Evolutionary conservation across 2,113 vertebrate genomes (phyloP).

Genomic region (Baryphthengus martii): DNA sequence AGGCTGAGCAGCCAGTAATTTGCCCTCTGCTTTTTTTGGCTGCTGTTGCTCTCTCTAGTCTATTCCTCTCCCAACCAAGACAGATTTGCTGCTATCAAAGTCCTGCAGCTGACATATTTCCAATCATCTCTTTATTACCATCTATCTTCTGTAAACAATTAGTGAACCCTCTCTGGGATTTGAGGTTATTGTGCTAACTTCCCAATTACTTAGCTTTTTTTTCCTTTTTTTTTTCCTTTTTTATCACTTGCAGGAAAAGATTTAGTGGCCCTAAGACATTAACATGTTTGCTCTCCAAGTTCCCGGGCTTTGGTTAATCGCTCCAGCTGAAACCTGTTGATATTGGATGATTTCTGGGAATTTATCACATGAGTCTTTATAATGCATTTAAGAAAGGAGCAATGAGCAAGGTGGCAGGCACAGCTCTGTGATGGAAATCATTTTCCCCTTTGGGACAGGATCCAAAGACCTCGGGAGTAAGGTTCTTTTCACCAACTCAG

Average conservation of each 20-base stretch:
- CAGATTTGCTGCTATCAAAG: constrained; percentile 29
- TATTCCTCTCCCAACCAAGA: background rate
- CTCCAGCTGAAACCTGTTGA: constrained; percentile 51
- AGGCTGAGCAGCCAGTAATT: background rate
- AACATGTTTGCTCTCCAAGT: constrained; percentile 14
- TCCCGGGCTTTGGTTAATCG: constrained; percentile 32
- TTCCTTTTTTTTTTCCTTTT: constrained; percentile 35
- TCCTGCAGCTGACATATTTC: constrained; percentile 32
- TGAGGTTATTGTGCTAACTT: constrained; percentile 42
- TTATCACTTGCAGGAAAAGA: constrained; percentile 25
- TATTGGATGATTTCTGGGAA: constrained; percentile 44
- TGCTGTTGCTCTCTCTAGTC: background rate
- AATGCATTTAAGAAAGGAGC: constrained; percentile 27
- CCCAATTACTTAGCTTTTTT: constrained; percentile 42
- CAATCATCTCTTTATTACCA: constrained; percentile 12
- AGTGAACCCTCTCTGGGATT: constrained; percentile 10
- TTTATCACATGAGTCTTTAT: background rate
- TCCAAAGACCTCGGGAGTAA: background rate
- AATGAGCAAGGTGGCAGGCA: background rate
- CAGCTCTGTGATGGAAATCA: constrained; percentile 1
- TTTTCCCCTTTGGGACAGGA: background rate
- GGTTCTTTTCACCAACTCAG: background rate
- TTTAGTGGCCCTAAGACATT: constrained; percentile 57
- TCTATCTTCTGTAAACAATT: constrained; percentile 53
- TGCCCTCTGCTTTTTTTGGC: background rate